These are phyloP conservation scores for Centropus unirufus DNA, from an alignment of 2,113 vertebrate species.

Conservation along the genomic window DNA sequence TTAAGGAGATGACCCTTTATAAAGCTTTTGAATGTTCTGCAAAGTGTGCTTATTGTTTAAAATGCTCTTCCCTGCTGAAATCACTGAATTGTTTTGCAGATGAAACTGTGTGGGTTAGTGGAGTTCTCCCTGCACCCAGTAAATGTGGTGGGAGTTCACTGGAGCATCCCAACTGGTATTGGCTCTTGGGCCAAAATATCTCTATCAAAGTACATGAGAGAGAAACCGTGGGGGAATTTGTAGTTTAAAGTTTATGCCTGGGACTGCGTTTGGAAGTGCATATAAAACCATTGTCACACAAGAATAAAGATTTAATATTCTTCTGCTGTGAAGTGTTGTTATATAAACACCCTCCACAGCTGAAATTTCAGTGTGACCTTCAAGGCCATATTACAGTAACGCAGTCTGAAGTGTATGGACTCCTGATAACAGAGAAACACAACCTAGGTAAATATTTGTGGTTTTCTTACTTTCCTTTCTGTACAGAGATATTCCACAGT, in stretches of 20 bases:
- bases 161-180: neutral
- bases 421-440: neutral
- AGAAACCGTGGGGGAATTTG: neutral
- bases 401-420: neutral
- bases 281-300: neutral
- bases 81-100: neutral
- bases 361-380: conserved; percentile 30
- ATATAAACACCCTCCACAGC: neutral
- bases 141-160: neutral
- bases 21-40: neutral
- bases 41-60: neutral
- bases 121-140: neutral
- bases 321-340: neutral
- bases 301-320: neutral
- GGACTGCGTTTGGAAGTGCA: neutral
- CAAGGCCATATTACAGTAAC: neutral
- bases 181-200: neutral
- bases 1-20: neutral
- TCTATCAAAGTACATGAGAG: neutral
- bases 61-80: neutral
- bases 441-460: too few species aligned
- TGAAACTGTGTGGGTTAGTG: conserved; percentile 1
- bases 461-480: neutral
- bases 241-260: neutral
- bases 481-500: neutral